Percentiles rank a stretch among this genome's conserved stretches.
Evolutionary conservation across 2,113 vertebrate species (phyloP).

Genomic region (Planiliza haematocheilus): DNA sequence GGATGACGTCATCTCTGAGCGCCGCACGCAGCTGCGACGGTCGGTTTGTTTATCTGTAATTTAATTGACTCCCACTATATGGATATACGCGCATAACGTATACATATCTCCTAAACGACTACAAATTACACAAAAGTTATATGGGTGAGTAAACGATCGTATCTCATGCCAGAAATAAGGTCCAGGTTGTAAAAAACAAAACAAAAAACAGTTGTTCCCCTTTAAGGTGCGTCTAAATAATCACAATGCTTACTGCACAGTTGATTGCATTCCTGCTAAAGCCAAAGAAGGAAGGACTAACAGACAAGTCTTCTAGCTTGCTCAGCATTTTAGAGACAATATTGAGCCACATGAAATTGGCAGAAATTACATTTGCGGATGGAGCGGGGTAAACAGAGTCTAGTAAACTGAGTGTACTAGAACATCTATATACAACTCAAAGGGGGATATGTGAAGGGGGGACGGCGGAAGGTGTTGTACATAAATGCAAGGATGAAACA

Average conservation of each 20-base stretch:
- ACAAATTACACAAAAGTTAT: no score
- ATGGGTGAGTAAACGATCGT: no score
- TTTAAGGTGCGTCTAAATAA: no score
- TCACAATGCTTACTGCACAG: not conserved
- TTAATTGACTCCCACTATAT: no score
- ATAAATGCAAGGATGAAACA: not conserved
- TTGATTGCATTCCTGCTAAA: constrained; percentile 12
- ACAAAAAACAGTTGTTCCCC: no score
- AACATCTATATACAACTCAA: not conserved
- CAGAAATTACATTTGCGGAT: constrained; percentile 19
- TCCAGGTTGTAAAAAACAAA: no score
- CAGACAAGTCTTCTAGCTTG: not conserved
- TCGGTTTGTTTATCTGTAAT: no score
- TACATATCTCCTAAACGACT: no score
- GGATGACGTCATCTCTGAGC: no score
- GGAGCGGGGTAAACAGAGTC: not conserved
- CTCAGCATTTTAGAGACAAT: constrained; percentile 4
- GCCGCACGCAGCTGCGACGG: no score
- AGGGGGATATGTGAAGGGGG: not conserved
- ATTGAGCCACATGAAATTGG: constrained; percentile 6
- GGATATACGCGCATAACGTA: no score
- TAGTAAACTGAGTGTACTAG: not conserved
- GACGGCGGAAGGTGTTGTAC: not conserved
- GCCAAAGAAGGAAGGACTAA: not conserved
- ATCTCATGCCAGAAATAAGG: no score